phyloP scores from a whole-genome alignment of 1,140 invertebrate species.

The Adoxophyes honmai region DNA sequence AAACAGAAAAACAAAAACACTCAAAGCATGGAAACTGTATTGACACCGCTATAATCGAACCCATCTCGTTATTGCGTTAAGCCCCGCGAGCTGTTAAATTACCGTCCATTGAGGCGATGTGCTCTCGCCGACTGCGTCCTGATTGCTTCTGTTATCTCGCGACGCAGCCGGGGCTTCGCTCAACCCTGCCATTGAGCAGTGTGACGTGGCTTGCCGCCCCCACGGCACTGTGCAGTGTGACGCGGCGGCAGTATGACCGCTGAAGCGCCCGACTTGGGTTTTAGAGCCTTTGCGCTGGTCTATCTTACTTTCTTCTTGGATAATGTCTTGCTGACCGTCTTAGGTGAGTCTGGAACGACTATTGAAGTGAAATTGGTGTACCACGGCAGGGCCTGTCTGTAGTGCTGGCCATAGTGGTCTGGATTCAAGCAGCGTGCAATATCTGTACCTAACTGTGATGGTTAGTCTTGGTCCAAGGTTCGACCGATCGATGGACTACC shows the following conservation, averaged over 20 bases:
- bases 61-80: too few species aligned
- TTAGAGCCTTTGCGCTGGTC: conserved; percentile 75
- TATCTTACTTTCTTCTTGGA: conserved; percentile 85
- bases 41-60: too few species aligned
- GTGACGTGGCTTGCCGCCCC: neutral
- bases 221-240: neutral
- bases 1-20: too few species aligned
- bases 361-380: neutral
- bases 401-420: too few species aligned
- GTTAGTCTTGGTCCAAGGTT: too few species aligned
- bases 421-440: too few species aligned
- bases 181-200: neutral
- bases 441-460: too few species aligned
- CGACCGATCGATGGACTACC: too few species aligned
- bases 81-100: too few species aligned
- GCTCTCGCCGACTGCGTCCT: neutral
- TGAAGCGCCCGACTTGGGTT: neutral
- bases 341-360: conserved; percentile 79
- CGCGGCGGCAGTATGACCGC: neutral
- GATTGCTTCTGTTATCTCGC: conserved; percentile 14
- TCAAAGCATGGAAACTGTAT: too few species aligned
- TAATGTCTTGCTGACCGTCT: conserved; percentile 87
- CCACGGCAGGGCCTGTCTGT: neutral
- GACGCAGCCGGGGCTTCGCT: neutral
- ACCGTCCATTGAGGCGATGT: neutral